phyloP scores from a whole-genome alignment of 2,888 invertebrate genomes.

The Aleiodes alternator region DNA sequence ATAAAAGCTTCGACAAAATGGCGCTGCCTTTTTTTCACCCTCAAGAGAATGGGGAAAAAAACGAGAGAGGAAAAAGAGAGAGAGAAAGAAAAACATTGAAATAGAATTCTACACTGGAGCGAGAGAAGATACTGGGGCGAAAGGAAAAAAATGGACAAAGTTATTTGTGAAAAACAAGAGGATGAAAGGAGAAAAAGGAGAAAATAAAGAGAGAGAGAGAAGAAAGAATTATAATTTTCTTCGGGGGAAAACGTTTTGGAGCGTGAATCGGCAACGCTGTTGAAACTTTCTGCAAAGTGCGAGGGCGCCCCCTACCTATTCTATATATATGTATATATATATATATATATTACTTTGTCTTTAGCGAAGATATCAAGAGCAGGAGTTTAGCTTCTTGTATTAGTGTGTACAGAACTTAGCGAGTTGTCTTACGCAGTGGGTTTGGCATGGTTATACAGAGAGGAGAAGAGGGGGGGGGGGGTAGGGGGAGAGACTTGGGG shows the following conservation, averaged over 20 bases:
- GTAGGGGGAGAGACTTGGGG: neutral
- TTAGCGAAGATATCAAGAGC: slow-evolving; percentile 25
- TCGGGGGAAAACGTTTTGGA: slow-evolving; percentile 15
- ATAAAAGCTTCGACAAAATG: slow-evolving; percentile 32
- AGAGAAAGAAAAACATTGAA: neutral
- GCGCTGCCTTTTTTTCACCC: neutral
- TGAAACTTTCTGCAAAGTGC: slow-evolving; percentile 33
- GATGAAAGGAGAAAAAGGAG: too few relatives aligned
- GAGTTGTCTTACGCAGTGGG: slow-evolving; percentile 52
- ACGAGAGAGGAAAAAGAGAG: too few relatives aligned
- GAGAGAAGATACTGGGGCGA: neutral
- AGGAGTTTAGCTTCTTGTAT: slow-evolving; percentile 16
- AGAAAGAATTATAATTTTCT: neutral
- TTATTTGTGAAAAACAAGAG: too few relatives aligned
- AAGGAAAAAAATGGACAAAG: neutral
- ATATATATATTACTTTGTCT: neutral
- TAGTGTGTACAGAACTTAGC: slow-evolving; percentile 51
- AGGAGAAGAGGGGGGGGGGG: too few relatives aligned
- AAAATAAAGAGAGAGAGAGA: too few relatives aligned
- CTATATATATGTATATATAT: too few relatives aligned
- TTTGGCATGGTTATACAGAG: slow-evolving; percentile 23
- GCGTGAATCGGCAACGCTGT: slow-evolving; percentile 37
- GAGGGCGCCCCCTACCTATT: neutral
- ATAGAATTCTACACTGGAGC: neutral
- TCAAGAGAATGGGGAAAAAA: neutral